A percentile compares a stretch with the other conserved stretches of the same genome.
Conservation (phyloP, 2,113 vertebrate species). For the Petromus typicus region DNA sequence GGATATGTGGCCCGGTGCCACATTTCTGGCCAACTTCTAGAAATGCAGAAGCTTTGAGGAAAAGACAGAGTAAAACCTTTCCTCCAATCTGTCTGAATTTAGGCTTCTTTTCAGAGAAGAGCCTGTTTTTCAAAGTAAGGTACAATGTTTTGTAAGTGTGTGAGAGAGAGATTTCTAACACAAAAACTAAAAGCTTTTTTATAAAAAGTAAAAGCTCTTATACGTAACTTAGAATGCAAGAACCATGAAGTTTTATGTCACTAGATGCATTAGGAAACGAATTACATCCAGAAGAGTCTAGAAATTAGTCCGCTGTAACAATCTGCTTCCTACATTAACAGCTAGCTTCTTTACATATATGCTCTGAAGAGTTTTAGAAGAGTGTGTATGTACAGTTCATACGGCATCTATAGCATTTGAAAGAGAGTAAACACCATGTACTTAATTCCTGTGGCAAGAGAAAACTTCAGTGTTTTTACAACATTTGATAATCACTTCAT, state of each 20-base stretch:
- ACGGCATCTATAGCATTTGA: conserved; percentile 43
- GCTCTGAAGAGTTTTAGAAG: conserved; percentile 48
- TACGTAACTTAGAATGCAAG: conserved; percentile 39
- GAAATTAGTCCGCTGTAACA: conserved; percentile 55
- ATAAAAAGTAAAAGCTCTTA: conserved; percentile 46
- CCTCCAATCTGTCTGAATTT: not conserved
- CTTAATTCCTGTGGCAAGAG: conserved; percentile 67
- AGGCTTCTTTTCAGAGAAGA: conserved; percentile 24
- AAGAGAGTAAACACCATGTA: conserved; percentile 55
- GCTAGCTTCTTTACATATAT: conserved; percentile 70
- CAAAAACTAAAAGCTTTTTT: conserved; percentile 46
- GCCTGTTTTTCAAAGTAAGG: conserved; percentile 19
- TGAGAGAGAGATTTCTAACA: not conserved
- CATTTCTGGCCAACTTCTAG: not conserved
- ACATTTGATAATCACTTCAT: conserved; percentile 74
- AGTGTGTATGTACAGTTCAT: conserved; percentile 21
- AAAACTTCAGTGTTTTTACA: conserved; percentile 76
- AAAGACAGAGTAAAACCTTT: not conserved
- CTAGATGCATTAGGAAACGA: conserved; percentile 50
- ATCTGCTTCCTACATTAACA: conserved; percentile 59
- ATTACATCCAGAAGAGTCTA: conserved; percentile 65
- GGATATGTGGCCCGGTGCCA: not conserved
- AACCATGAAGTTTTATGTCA: conserved; percentile 37
- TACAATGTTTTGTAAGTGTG: not conserved
- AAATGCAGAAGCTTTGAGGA: not conserved